Base-by-base conservation (phyloP, 1,140 invertebrate genomes). In the Archivesica marissinica region DNA sequence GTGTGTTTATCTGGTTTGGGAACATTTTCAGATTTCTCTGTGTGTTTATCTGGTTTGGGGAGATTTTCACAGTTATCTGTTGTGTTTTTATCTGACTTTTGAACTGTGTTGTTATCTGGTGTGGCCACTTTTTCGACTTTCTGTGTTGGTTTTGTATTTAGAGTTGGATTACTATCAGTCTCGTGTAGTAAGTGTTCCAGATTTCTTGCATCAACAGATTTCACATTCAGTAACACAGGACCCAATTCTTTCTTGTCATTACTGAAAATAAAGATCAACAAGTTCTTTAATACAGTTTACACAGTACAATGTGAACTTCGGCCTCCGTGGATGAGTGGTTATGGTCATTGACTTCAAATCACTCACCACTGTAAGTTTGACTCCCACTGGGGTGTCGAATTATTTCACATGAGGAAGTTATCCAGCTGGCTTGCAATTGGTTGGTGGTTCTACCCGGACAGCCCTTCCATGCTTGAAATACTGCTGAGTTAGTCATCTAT, bases 141-240 rank as follows among this genome's bases (percentile, higher is more conserved):
- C 30, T 13, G 11, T 7, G 33, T 33, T 35, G 30, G 38, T 15
- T 64, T 25, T 35, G 23, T 13, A 4, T 7, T 23, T 20, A 52
- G 4, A 20, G 3, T 52, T 52, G 4, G 3, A 4, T 52, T 20
- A 4, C 25, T 23, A 4, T n/a, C 25, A 52, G 17, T 52, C 17
- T 7, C n/a, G 6, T 52, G 50, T 52, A n/a, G 50, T 4, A 4
- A 20, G 50, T 52, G 17, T 20, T 52, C 50, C 50, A 7, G 17
- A n/a, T 23, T n/a, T 7, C 50, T 52, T 52, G 23, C 38, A 11
- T 64, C 59, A 11, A 64, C 38, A 35, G 28, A 30, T 35, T 64
- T 64, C 30, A 64, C 59, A 64, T 64, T 64, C 28, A 64, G 30
- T 7, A 64, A 35, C 59, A 64, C 38, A 1, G 59, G 59, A 35